phyloP scores from a whole-genome alignment of 1,140 invertebrate species.

The Caenorhabditis briggsae region DNA sequence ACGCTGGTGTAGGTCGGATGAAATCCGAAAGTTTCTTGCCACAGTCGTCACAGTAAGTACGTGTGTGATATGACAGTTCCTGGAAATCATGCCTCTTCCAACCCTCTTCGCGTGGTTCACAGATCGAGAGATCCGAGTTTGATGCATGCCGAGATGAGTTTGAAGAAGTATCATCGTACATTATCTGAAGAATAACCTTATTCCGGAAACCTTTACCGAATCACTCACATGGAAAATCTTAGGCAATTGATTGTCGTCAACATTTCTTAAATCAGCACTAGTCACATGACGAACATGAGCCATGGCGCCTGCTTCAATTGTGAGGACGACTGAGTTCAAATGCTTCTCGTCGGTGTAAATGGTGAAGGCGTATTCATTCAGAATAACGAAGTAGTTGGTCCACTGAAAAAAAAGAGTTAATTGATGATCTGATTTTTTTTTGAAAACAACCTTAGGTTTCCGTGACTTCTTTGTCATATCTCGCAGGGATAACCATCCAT shows the following conservation, averaged over 20 bases:
- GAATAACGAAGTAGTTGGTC: conserved; percentile 19
- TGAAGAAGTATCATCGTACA: conserved; percentile 57
- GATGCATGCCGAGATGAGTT: conserved; percentile 53
- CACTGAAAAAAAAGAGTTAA: conserved; percentile 1
- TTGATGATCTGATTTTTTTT: neutral
- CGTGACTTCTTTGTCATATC: conserved; percentile 15
- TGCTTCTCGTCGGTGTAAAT: conserved; percentile 45
- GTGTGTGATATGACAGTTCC: conserved; percentile 96
- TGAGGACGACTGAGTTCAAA: neutral
- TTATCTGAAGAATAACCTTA: conserved; percentile 21
- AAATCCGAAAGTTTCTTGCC: conserved; percentile 95
- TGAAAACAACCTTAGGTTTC: conserved; percentile 1
- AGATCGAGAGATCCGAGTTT: conserved; percentile 48
- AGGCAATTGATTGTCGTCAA: conserved; percentile 97
- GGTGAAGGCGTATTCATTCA: conserved; percentile 39
- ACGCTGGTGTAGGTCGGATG: conserved; percentile 93
- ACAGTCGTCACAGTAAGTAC: conserved; percentile 96
- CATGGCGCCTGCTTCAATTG: conserved; percentile 80
- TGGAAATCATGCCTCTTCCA: conserved; percentile 92
- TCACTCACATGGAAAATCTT: conserved; percentile 84
- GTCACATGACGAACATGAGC: conserved; percentile 98
- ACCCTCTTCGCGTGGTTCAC: conserved; percentile 34
- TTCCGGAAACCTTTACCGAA: neutral
- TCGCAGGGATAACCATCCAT: neutral
- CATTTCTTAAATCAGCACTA: conserved; percentile 96